These are phyloP conservation scores for Menura novaehollandiae DNA, from an alignment of 2,113 vertebrate genomes.

Conservation along the genomic window DNA sequence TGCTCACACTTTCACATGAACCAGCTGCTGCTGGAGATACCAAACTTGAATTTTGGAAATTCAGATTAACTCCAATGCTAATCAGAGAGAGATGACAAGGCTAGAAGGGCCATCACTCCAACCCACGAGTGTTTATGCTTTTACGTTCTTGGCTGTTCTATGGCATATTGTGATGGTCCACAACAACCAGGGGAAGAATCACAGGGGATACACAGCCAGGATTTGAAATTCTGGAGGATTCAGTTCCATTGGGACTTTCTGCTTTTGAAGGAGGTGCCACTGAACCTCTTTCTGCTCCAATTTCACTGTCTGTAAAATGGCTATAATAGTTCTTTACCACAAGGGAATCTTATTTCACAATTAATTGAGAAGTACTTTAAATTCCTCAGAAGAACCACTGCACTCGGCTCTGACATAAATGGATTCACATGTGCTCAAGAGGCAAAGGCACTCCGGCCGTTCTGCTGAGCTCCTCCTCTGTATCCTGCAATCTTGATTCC, in stretches of 20 bases:
- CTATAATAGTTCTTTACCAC: fast-evolving
- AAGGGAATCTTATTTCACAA: not conserved
- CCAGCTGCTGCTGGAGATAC: not conserved
- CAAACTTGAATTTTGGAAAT: not conserved
- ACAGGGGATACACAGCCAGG: not conserved
- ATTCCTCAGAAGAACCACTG: not conserved
- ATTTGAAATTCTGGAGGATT: not conserved
- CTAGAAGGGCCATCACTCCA: not conserved
- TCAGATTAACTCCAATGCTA: not conserved
- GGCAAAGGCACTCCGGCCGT: fast-evolving
- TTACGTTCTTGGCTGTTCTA: not conserved
- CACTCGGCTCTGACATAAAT: not conserved
- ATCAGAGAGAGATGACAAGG: not conserved
- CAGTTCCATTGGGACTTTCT: not conserved
- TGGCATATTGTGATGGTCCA: fast-evolving
- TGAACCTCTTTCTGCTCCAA: not conserved
- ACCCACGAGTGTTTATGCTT: not conserved
- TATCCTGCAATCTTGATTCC: not conserved
- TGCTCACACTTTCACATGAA: fast-evolving
- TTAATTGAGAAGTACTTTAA: not conserved
- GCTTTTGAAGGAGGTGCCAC: not conserved
- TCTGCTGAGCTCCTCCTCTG: not conserved
- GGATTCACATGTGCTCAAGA: not conserved
- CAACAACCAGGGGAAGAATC: not conserved
- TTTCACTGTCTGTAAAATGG: not conserved